phyloP scores from a whole-genome alignment of 2,797 vertebrate species.

The Pangasius sanitwongsei region DNA sequence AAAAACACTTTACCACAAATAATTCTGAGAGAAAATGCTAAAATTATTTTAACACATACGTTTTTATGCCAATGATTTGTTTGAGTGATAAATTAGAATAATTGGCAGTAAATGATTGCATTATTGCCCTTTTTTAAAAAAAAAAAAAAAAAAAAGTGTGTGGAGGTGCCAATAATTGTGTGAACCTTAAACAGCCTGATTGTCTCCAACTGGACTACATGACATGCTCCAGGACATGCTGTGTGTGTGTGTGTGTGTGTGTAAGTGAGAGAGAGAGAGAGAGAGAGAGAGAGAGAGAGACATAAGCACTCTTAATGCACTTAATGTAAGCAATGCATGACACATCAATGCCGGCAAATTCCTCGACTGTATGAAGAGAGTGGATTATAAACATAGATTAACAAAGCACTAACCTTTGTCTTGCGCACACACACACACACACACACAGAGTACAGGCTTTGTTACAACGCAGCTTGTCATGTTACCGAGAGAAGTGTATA shows the following conservation, averaged over 20 bases:
- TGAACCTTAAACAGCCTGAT: neutral
- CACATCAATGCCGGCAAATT: neutral
- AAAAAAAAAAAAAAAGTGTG: no score
- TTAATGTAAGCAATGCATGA: conserved; percentile 20
- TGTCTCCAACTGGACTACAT: neutral
- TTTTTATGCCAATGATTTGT: no score
- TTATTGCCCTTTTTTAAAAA: neutral
- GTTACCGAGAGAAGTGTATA: neutral
- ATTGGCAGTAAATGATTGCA: neutral
- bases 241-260: neutral
- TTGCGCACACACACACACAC: neutral
- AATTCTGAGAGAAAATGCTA: neutral
- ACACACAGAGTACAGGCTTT: neutral
- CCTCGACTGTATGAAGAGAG: neutral
- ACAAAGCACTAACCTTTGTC: neutral
- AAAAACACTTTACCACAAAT: neutral
- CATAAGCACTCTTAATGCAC: conserved; percentile 17
- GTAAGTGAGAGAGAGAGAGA: neutral
- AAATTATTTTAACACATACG: neutral
- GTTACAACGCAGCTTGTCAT: neutral
- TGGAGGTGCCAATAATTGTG: neutral
- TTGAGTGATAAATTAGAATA: neutral
- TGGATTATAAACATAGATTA: conserved; percentile 24
- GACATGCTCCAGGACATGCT: neutral
- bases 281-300: neutral